These are phyloP conservation scores for Tragopan temminckii DNA, from an alignment of 2,797 vertebrate genomes.

Conservation along the genomic window DNA sequence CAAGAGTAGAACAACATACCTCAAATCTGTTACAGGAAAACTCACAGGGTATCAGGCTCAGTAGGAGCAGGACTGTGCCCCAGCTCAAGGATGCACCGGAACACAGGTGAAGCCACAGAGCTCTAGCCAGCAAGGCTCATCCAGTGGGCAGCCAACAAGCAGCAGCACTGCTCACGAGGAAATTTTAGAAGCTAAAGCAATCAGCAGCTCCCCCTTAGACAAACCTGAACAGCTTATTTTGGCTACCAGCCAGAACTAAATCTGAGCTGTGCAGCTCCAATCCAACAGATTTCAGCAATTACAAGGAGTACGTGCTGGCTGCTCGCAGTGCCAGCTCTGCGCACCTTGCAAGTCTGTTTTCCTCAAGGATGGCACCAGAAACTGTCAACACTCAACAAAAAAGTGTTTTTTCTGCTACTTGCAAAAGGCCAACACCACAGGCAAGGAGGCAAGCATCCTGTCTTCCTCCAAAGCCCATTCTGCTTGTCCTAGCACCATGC, in stretches of 20 bases:
- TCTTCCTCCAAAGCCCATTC: not conserved
- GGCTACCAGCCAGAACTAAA: not conserved
- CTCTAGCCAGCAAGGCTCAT: accelerated
- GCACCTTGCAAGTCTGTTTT: not conserved
- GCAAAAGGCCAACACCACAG: accelerated
- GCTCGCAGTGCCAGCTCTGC: accelerated
- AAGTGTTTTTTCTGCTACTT: not conserved
- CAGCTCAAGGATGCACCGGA: not conserved
- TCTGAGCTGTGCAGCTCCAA: not conserved
- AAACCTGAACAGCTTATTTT: not conserved
- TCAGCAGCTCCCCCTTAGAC: not conserved
- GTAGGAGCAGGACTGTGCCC: not conserved
- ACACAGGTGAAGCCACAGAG: not conserved
- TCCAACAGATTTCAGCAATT: not conserved
- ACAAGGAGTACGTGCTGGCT: accelerated
- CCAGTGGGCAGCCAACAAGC: not conserved
- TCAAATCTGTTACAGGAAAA: accelerated
- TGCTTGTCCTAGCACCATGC: not conserved
- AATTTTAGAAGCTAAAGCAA: not conserved
- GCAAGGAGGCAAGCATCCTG: not conserved
- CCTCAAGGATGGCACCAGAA: not conserved
- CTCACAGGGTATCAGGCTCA: accelerated
- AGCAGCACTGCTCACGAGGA: not conserved
- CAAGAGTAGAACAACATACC: not conserved
- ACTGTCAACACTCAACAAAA: accelerated